A percentile compares a stretch with the other conserved stretches of the same genome.
These are phyloP conservation scores for Macquaria australasica DNA, from an alignment of 2,113 vertebrate genomes.

Conservation along the genomic window DNA sequence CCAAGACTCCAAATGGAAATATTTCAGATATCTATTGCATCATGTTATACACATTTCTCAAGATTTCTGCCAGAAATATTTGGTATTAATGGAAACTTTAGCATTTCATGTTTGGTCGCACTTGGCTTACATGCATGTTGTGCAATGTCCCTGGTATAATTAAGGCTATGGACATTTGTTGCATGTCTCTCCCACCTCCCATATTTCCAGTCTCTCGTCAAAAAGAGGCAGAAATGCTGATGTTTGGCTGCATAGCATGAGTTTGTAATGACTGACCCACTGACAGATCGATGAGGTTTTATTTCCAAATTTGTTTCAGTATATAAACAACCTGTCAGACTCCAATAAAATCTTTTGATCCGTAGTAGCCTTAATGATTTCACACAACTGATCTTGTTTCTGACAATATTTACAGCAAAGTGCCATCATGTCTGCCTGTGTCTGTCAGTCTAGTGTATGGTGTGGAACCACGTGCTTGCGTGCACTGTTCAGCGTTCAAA, in stretches of 20 bases:
- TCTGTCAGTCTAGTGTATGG: constrained; percentile 29
- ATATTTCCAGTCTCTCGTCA: background rate
- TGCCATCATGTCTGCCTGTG: constrained; percentile 33
- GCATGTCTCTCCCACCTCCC: background rate
- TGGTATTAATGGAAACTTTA: background rate
- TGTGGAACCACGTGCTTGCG: constrained; percentile 15
- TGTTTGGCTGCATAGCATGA: background rate
- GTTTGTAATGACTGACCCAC: background rate
- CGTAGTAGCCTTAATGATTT: constrained; percentile 2
- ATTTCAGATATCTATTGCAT: background rate
- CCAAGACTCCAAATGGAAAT: background rate
- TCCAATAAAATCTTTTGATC: constrained; percentile 16
- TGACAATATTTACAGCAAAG: constrained; percentile 44
- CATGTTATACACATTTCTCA: background rate
- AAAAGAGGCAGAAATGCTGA: background rate
- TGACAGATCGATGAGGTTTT: background rate
- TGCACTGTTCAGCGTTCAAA: constrained; percentile 34
- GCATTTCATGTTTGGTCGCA: background rate
- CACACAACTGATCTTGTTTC: constrained; percentile 39
- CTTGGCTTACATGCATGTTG: background rate
- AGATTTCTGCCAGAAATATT: background rate
- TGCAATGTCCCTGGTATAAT: background rate
- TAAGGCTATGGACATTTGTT: background rate
- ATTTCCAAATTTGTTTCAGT: constrained; percentile 8
- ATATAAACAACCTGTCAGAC: too few relatives aligned